phyloP scores from a whole-genome alignment of 2,113 vertebrate genomes.

The Lamprotornis superbus region DNA sequence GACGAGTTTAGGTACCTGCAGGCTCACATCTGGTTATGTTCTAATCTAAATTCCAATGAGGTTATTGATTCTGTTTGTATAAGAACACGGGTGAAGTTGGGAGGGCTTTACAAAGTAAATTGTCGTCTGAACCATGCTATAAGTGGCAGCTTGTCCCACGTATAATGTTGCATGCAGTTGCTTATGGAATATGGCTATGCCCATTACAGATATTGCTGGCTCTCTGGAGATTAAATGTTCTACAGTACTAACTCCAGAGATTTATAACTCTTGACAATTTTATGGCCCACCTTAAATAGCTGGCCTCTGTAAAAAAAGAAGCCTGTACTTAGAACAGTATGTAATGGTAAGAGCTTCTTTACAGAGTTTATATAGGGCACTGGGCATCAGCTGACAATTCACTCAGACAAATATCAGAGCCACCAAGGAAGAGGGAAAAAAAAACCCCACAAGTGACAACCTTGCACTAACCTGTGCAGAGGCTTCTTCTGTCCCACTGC shows the following conservation, averaged over 20 bases:
- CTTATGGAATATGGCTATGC: not conserved
- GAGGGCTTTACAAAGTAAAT: not conserved
- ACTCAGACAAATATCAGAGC: not conserved
- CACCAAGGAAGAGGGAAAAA: not conserved
- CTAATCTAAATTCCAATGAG: constrained; percentile 35
- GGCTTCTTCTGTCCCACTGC: not conserved
- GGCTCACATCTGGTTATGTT: not conserved
- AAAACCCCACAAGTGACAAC: not conserved
- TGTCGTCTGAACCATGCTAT: not conserved
- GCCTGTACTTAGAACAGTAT: not conserved
- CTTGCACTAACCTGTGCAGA: not conserved
- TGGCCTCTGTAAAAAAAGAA: not conserved
- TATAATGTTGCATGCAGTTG: not conserved
- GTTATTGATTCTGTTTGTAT: not conserved
- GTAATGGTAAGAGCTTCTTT: not conserved
- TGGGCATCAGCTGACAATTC: not conserved
- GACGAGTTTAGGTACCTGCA: not conserved
- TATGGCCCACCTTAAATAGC: not conserved
- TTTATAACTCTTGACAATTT: constrained; percentile 22
- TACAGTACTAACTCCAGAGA: not conserved
- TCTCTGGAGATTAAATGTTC: not conserved
- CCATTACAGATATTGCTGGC: not conserved
- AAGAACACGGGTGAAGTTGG: not conserved
- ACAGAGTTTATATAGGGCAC: not conserved
- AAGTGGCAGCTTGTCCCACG: not conserved